Conservation (phyloP, 2,797 vertebrate species). For the Gymnopithys bicolor region DNA sequence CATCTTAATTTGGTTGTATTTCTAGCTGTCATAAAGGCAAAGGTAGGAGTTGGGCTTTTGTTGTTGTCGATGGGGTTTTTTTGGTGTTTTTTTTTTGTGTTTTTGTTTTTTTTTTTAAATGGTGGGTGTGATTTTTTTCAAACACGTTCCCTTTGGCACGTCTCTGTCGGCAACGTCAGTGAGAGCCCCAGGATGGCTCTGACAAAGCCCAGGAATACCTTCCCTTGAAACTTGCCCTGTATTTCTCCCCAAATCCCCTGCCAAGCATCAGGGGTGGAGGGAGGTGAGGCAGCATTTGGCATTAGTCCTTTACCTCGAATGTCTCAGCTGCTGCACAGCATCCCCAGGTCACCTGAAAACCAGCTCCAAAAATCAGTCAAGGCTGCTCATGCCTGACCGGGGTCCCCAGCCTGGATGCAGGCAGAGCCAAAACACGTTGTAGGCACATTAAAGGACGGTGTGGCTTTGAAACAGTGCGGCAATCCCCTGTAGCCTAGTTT, state of each 20-base stretch:
- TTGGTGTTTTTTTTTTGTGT: not conserved
- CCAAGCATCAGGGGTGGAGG: not conserved
- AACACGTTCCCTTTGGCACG: not conserved
- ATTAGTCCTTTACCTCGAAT: fast-evolving
- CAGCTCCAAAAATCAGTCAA: not conserved
- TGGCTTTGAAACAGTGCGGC: not conserved
- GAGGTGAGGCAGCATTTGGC: not conserved
- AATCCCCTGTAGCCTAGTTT: slow-evolving; percentile 67
- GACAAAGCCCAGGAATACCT: not conserved
- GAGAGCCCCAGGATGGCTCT: not conserved
- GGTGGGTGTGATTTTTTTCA: slow-evolving; percentile 51
- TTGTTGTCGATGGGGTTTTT: not conserved
- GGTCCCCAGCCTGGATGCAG: not conserved
- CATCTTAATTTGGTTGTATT: not conserved
- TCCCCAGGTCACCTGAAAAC: not conserved
- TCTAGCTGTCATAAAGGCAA: not conserved
- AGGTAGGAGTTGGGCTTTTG: slow-evolving; percentile 15
- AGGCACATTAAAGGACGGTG: not conserved
- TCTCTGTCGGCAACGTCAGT: not conserved
- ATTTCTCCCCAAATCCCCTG: not conserved
- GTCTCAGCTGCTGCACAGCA: fast-evolving
- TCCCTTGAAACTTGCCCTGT: not conserved
- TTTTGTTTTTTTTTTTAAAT: not conserved
- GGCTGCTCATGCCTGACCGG: fast-evolving
- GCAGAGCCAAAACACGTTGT: not conserved